Evolutionary conservation across 2,113 vertebrate species (phyloP), one percentile per base, ranked within the genome.

Genomic region (Prochilodus magdalenae): DNA sequence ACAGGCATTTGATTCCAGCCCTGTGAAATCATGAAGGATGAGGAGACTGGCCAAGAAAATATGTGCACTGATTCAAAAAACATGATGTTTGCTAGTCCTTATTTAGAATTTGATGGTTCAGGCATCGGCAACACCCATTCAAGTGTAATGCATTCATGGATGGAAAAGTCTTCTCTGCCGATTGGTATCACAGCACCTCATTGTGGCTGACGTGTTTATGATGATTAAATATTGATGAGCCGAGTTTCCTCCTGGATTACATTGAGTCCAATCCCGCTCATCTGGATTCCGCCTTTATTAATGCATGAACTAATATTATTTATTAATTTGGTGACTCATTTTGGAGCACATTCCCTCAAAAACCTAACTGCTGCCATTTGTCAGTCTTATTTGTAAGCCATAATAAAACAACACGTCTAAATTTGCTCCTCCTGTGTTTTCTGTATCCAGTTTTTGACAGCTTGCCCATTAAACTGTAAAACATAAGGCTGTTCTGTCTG

Each of bases 231-330:
- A 92, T 92, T 93, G 80, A 94, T 89, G 85, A 75, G 86, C 1
- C n/a, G 86, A 87, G 89, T 89, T 86, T 88, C 86, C 86, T 85
- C 82, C 49, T 73, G 81, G 82, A 59, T 83, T 80, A 62, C 47
- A 84, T 86, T 86, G 79, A 86, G 80, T 87, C 77, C 86, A 81
- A 63, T 75, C 83, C 87, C 7, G 75, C 84, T 89, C 84, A 84
- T 91, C 81, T 86, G 72, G 81, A 85, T 85, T 72, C 77, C 12
- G 83, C 88, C 71, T 83, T 93, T 83, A 93, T 87, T 92, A 87
- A 93, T 91, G 79, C 85, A 92, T 92, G 88, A 92, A 90, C 84
- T 90, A 90, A 92, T 89, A 90, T 92, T 82, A 92, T 92, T 92
- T 90, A 93, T 92, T 92, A 86, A 92, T 90, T 60, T 63, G 20